Evolutionary conservation across 2,797 vertebrate genomes (phyloP).

Genomic region (Coendou prehensilis): DNA sequence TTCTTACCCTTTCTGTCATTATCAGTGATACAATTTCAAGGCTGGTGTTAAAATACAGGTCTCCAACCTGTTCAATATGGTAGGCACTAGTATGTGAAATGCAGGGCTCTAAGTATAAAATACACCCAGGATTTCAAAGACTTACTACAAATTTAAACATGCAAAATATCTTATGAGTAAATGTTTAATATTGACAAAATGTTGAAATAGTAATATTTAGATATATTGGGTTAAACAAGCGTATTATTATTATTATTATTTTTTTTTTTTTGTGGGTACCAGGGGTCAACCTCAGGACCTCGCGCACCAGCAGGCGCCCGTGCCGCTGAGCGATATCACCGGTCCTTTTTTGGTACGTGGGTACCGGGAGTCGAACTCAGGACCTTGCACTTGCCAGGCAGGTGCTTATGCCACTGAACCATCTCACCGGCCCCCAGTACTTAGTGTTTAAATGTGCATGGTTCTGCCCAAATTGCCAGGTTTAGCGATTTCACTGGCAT

Average conservation of each 20-base stretch:
- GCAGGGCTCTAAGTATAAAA: neutral
- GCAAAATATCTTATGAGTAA: slow-evolving; percentile 5
- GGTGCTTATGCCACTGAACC: no score
- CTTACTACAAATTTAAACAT: neutral
- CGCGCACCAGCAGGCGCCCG: no score
- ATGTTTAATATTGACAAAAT: slow-evolving; percentile 28
- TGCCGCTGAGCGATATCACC: no score
- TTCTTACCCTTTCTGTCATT: slow-evolving; percentile 1
- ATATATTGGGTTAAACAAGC: neutral
- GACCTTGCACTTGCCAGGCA: no score
- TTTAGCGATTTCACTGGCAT: neutral
- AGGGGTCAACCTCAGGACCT: no score
- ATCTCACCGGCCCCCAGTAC: no score
- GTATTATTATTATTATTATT: neutral
- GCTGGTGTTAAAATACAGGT: neutral
- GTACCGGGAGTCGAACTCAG: no score
- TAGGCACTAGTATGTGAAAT: neutral
- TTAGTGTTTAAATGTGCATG: neutral
- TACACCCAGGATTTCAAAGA: slow-evolving; percentile 7
- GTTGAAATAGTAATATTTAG: slow-evolving; percentile 23
- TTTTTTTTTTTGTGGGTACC: no score
- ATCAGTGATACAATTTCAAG: neutral
- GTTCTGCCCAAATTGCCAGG: neutral
- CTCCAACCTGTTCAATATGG: neutral
- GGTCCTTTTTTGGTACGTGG: no score